phyloP scores from a whole-genome alignment of 2,888 invertebrate genomes.

The Drosophila borborema region DNA sequence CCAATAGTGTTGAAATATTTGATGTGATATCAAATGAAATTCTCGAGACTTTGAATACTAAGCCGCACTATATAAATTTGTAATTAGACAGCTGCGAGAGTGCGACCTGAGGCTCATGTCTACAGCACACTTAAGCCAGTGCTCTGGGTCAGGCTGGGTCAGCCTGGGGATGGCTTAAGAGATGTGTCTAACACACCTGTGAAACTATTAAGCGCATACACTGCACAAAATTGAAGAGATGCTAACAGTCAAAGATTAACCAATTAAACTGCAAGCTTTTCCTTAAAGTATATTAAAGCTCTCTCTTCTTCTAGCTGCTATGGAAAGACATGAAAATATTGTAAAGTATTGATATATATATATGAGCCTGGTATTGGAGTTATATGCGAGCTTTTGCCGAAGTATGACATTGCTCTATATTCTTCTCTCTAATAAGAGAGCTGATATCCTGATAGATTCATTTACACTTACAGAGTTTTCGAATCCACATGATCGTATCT shows the following conservation, averaged over 20 bases:
- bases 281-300: background rate
- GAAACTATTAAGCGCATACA: constrained; percentile 8
- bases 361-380: too few species aligned
- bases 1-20: background rate
- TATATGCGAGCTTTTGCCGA: too few species aligned
- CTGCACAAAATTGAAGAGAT: background rate
- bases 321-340: too few species aligned
- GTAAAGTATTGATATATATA: too few species aligned
- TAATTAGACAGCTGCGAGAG: constrained; percentile 45
- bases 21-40: constrained; percentile 1
- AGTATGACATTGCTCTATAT: too few species aligned
- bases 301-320: too few species aligned
- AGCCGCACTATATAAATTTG: constrained; percentile 47
- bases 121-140: constrained; percentile 18
- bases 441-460: too few species aligned
- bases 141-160: constrained; percentile 26
- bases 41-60: background rate
- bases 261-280: background rate
- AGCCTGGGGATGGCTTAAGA: constrained; percentile 36
- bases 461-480: too few species aligned
- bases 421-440: too few species aligned
- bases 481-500: too few species aligned
- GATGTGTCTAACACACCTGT: constrained; percentile 34
- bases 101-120: background rate
- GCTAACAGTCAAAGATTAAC: too few species aligned